Evolutionary conservation across 2,797 vertebrate genomes (phyloP), one percentile per base, ranked within the genome.

Genomic region (Alauda arvensis): DNA sequence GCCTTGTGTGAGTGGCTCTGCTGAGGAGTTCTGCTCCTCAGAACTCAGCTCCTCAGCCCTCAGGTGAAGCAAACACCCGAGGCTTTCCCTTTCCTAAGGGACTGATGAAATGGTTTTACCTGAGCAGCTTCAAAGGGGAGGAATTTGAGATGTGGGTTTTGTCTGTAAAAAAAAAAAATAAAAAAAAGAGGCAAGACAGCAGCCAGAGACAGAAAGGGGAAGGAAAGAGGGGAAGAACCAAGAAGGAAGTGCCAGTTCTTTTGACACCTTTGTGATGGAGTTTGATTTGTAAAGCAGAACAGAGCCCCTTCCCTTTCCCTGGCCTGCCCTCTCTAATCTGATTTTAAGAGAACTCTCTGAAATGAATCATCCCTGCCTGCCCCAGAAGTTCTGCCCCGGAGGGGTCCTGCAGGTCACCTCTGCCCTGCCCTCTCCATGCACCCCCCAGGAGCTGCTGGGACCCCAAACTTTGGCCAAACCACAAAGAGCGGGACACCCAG

Each of bases 201-300:
- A 83, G 77, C 81, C 82, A 68, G 77, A 63, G 80, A 10, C n/a
- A 95, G 77, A 96, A 96, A 95, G 96, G 79, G 96, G 96, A 97
- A 96, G 95, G 83, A 94, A 91, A 77, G 55, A 59, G 90, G 72
- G 69, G 68, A 87, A 80, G 91, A 53, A 69, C 15, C 7, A 67
- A 87, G 91, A 91, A 82, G 55, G 96, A 97, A 96, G 95, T 94
- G 37, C 77, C 56, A 49, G 76, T 37, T 63, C 88, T 89, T 89
- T 92, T 60, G 83, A 95, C 60, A 86, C 89, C 93, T 93, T 92
- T 40, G 21, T 46, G 53, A 51, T 75, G 63, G 85, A 83, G 87
- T 60, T 71, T 81, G 88, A 89, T 88, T 89, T 89, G 79, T 83
- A 94, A 94, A 94, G 74, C 93, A 94, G 95, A 91, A 91, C 91